These are phyloP conservation scores for Luffia ferchaultella DNA, from an alignment of 2,888 invertebrate genomes.

Conservation along the genomic window DNA sequence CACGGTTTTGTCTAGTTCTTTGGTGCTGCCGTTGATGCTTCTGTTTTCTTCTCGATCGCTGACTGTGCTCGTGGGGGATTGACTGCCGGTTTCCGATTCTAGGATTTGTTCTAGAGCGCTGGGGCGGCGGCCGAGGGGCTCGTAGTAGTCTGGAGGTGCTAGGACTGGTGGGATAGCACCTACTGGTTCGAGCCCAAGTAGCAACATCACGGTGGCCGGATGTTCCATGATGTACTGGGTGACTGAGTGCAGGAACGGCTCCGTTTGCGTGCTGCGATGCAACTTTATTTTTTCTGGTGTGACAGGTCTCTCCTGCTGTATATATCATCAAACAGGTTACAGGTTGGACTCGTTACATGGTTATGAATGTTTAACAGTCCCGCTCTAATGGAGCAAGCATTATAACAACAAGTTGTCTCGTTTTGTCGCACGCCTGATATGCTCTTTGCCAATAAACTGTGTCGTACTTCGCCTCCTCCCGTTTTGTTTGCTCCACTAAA, in stretches of 20 bases:
- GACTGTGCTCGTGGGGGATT: conserved; percentile 46
- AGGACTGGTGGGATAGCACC: conserved; percentile 44
- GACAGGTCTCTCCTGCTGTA: conserved; percentile 45
- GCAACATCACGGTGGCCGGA: conserved; percentile 75
- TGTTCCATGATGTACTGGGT: conserved; percentile 75
- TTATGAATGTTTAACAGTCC: too few species aligned
- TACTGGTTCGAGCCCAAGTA: conserved; percentile 76
- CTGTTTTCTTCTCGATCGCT: conserved; percentile 42
- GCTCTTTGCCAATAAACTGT: too few species aligned
- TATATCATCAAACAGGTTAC: too few species aligned
- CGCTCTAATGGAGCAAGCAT: too few species aligned
- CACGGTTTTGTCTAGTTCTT: conserved; percentile 28
- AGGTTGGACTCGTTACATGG: too few species aligned
- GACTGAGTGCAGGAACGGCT: conserved; percentile 66
- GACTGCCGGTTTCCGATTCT: conserved; percentile 52
- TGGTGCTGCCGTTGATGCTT: conserved; percentile 40
- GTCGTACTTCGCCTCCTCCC: too few species aligned
- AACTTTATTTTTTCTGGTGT: conserved; percentile 48
- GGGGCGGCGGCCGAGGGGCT: conserved; percentile 43
- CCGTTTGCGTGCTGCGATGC: conserved; percentile 68
- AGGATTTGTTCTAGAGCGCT: conserved; percentile 52
- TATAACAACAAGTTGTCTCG: too few species aligned
- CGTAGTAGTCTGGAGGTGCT: conserved; percentile 52
- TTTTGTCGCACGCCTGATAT: too few species aligned
- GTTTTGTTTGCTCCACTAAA: too few species aligned